phyloP scores from a whole-genome alignment of 2,113 vertebrate species.

The Peromyscus leucopus region DNA sequence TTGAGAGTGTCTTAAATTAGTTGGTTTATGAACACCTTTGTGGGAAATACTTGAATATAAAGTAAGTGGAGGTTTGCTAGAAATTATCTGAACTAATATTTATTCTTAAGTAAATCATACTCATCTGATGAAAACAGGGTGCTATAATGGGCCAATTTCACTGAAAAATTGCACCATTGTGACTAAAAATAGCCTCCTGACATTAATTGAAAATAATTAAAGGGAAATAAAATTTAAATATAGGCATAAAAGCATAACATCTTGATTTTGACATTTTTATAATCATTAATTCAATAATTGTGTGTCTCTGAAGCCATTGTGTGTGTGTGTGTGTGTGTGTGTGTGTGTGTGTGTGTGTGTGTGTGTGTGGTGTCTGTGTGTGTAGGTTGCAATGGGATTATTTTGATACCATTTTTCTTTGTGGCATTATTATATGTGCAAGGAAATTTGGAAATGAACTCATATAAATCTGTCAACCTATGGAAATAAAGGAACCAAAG shows the following conservation, averaged over 20 bases:
- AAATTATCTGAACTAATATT: constrained; percentile 49
- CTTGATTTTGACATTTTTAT: background rate
- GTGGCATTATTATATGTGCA: constrained; percentile 37
- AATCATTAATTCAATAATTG: constrained; percentile 2
- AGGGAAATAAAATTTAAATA: background rate
- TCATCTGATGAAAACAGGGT: constrained; percentile 67
- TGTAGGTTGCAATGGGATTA: background rate
- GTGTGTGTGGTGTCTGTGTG: background rate
- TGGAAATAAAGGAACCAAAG: background rate
- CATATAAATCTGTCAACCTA: background rate
- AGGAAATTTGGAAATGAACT: constrained; percentile 54
- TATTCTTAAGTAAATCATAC: constrained; percentile 65
- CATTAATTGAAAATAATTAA: constrained; percentile 61
- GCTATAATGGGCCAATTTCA: background rate
- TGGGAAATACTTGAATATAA: constrained; percentile 17
- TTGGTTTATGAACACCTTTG: background rate
- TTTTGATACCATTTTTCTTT: constrained; percentile 6
- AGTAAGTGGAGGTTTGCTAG: constrained; percentile 29
- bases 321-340: background rate
- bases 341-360: background rate
- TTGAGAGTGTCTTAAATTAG: background rate
- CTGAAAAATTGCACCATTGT: constrained; percentile 43
- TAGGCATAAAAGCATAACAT: constrained; percentile 14
- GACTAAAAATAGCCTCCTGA: constrained; percentile 46
- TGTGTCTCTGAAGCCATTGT: background rate